A percentile compares a stretch with the other conserved stretches of the same genome.
Conservation (phyloP, 2,888 invertebrate species). For the Timema podura region DNA sequence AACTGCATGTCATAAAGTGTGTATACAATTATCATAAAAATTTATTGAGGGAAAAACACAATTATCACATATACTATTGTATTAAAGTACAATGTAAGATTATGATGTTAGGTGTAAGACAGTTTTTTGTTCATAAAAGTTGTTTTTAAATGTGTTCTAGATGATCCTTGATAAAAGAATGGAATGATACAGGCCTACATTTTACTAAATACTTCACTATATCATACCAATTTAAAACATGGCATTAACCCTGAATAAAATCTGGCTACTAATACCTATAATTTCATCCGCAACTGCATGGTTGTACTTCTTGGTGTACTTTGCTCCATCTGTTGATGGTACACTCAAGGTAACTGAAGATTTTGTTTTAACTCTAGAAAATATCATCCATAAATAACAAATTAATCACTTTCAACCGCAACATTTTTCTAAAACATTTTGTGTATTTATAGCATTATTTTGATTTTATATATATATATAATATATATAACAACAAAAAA, state of each 20-base stretch:
- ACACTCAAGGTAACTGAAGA: background rate
- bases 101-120: too few species aligned
- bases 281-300: conserved; percentile 33
- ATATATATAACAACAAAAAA: background rate
- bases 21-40: too few species aligned
- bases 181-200: too few species aligned
- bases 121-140: too few species aligned
- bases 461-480: background rate
- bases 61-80: too few species aligned
- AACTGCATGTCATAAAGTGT: too few species aligned
- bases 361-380: background rate
- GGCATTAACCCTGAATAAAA: conserved; percentile 15
- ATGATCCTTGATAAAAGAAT: too few species aligned
- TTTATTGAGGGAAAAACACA: too few species aligned
- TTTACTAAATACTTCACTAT: too few species aligned
- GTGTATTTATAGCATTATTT: background rate
- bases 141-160: too few species aligned
- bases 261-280: conserved; percentile 29
- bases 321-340: conserved; percentile 32
- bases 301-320: conserved; percentile 35
- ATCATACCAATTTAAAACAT: too few species aligned
- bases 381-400: background rate
- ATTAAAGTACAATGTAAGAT: too few species aligned
- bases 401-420: background rate
- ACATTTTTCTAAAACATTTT: background rate